Percentiles rank a stretch among this genome's conserved stretches.
phyloP scores from a whole-genome alignment of 2,888 invertebrate genomes.

The Cantharis flavilabris region DNA sequence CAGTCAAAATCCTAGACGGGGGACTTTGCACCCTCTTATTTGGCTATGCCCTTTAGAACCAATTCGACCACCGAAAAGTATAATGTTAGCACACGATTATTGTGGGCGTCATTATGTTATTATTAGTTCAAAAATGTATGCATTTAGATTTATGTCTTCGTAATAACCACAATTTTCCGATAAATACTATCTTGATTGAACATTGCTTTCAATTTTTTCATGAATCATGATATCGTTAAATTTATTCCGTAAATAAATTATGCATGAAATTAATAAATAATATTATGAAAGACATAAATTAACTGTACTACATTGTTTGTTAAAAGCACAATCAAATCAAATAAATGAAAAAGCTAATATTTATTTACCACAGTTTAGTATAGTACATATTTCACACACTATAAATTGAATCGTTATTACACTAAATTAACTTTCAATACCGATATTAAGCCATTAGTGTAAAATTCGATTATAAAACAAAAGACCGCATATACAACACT shows the following conservation, averaged over 20 bases:
- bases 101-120: not conserved
- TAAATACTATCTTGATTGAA: not conserved
- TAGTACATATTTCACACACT: not conserved
- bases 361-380: not conserved
- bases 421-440: not conserved
- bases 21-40: too few relatives aligned
- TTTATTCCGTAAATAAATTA: not conserved
- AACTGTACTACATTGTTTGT: not conserved
- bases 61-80: not conserved
- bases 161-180: not conserved
- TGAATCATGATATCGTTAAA: not conserved
- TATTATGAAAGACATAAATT: not conserved
- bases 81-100: not conserved
- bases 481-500: not conserved
- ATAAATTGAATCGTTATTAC: not conserved
- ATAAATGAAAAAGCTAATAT: not conserved
- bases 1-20: too few relatives aligned
- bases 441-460: not conserved
- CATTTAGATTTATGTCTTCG: not conserved
- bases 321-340: not conserved
- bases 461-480: not conserved
- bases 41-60: too few relatives aligned
- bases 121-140: not conserved
- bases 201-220: not conserved
- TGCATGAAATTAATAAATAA: not conserved